Percentiles rank a stretch among this genome's conserved stretches.
phyloP scores from a whole-genome alignment of 2,113 vertebrate species.

The Riparia riparia region DNA sequence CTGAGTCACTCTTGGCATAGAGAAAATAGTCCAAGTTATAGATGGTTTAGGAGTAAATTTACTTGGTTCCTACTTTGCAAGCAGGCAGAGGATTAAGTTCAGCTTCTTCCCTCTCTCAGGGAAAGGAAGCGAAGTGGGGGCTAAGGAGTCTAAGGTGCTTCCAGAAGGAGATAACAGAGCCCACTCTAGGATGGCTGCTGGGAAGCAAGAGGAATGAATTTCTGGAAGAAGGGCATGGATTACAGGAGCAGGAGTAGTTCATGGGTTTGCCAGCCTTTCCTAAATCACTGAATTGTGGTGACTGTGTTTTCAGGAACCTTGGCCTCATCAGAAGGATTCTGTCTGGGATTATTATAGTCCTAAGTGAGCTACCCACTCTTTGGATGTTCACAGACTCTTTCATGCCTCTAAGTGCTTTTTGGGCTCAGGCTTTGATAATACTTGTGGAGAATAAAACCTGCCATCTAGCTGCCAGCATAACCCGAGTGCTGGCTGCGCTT shows the following conservation, averaged over 20 bases:
- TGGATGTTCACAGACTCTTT: background rate
- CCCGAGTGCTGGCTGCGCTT: background rate
- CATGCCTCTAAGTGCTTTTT: background rate
- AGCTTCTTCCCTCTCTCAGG: background rate
- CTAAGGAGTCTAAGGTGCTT: background rate
- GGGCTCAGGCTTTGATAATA: background rate
- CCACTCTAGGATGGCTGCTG: background rate
- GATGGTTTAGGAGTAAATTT: background rate
- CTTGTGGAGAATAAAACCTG: slow-evolving; percentile 1
- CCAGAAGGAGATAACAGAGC: background rate
- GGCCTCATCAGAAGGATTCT: background rate
- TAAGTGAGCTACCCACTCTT: background rate
- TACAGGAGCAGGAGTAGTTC: background rate
- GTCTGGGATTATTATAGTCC: background rate
- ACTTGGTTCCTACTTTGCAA: background rate
- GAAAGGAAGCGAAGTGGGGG: background rate
- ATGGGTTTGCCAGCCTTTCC: background rate
- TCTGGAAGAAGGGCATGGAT: background rate
- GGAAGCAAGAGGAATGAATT: background rate
- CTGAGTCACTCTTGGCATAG: background rate
- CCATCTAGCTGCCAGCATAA: background rate
- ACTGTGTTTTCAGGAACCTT: background rate
- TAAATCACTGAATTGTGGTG: background rate
- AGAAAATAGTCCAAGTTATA: background rate
- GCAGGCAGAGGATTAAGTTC: background rate